phyloP scores from a whole-genome alignment of 2,888 invertebrate species.

The Noctua pronuba region DNA sequence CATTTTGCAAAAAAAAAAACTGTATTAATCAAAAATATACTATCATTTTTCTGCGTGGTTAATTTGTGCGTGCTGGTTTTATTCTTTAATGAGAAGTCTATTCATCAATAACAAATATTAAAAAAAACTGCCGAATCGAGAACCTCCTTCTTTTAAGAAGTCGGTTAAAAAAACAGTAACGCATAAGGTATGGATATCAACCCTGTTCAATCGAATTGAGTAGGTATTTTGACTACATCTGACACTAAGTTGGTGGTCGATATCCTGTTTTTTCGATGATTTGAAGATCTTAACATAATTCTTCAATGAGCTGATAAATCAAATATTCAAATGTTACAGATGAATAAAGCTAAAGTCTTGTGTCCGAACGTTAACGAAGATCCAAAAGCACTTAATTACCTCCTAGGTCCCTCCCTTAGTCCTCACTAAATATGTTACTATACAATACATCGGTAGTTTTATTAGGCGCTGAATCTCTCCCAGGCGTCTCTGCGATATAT shows the following conservation, averaged over 20 bases:
- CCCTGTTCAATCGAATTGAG: neutral
- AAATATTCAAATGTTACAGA: neutral
- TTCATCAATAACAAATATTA: too few species aligned
- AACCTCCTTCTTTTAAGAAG: neutral
- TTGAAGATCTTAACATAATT: neutral
- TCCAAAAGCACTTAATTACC: conserved; percentile 3
- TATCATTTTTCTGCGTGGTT: neutral
- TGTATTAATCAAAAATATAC: neutral
- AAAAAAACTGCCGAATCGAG: neutral
- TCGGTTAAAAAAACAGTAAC: neutral
- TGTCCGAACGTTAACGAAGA: neutral
- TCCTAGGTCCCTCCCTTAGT: neutral
- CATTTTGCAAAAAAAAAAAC: too few species aligned
- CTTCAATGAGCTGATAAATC: too few species aligned
- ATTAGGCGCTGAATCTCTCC: conserved; percentile 49
- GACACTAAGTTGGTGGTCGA: neutral
- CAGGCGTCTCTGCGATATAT: conserved; percentile 49
- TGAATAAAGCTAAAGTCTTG: neutral
- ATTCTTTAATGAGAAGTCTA: neutral
- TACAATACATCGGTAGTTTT: conserved; percentile 33
- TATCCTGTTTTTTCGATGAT: neutral
- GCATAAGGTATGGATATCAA: too few species aligned
- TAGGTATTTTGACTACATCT: neutral
- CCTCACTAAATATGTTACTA: conserved; percentile 14
- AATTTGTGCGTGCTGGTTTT: neutral